Evolutionary conservation across 2,888 invertebrate species (phyloP).

Genomic region (Melipona bicolor): DNA sequence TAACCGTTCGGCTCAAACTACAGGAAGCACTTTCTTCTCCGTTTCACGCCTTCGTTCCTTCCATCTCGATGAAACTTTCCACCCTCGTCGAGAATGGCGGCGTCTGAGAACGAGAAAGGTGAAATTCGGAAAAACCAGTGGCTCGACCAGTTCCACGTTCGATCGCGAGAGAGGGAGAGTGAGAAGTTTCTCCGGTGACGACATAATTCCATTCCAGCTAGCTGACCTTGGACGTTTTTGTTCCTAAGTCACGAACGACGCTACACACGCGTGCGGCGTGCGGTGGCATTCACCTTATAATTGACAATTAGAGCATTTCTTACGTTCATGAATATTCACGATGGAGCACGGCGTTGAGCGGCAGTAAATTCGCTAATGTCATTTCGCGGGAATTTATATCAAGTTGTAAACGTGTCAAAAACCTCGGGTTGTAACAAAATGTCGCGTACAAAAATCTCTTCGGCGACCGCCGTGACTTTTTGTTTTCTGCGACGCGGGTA

Average conservation of each 20-base stretch:
- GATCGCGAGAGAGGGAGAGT: too few species aligned
- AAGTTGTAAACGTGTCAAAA: neutral
- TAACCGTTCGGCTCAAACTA: conserved; percentile 65
- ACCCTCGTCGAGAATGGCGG: neutral
- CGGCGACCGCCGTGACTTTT: too few species aligned
- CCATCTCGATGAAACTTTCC: neutral
- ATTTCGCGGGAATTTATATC: conserved; percentile 7
- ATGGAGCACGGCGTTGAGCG: neutral
- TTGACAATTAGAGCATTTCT: conserved; percentile 20
- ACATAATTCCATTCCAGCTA: neutral
- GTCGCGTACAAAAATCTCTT: neutral
- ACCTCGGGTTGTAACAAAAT: neutral
- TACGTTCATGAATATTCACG: conserved; percentile 11
- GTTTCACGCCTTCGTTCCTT: conserved; percentile 48
- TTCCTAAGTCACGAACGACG: conserved; percentile 4
- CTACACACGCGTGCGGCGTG: neutral
- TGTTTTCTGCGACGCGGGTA: neutral
- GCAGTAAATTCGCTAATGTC: conserved; percentile 5
- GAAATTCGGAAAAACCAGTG: neutral
- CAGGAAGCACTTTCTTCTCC: conserved; percentile 73
- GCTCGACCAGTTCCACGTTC: neutral
- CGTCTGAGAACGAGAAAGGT: too few species aligned
- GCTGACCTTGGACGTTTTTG: neutral
- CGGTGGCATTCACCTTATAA: conserved; percentile 2
- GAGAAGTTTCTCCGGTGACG: neutral